phyloP scores from a whole-genome alignment of 2,888 invertebrate genomes.

The Tetropium fuscum region DNA sequence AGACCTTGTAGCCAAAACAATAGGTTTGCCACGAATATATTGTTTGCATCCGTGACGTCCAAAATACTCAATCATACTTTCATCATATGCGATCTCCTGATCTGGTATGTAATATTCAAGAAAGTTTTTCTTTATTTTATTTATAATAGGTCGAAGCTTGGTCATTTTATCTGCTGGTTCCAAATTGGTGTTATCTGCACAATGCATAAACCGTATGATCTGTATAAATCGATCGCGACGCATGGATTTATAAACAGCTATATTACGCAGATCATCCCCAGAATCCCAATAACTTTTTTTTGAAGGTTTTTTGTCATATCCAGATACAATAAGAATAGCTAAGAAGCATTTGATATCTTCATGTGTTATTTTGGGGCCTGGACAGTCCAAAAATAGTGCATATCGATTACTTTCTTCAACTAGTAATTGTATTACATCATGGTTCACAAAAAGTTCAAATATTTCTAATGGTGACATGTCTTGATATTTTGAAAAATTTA shows the following conservation, averaged over 20 bases:
- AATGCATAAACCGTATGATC: slow-evolving; percentile 33
- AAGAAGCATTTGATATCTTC: slow-evolving; percentile 13
- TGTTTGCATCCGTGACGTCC: slow-evolving; percentile 48
- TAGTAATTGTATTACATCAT: slow-evolving; percentile 15
- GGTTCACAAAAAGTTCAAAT: slow-evolving; percentile 16
- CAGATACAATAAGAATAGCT: slow-evolving; percentile 18
- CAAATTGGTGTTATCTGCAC: slow-evolving; percentile 34
- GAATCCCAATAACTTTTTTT: slow-evolving; percentile 17
- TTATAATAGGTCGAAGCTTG: slow-evolving; percentile 40
- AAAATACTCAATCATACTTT: slow-evolving; percentile 3
- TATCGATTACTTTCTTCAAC: slow-evolving; percentile 22
- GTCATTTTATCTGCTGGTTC: slow-evolving; percentile 29
- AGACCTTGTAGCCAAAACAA: slow-evolving; percentile 55
- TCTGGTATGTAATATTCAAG: slow-evolving; percentile 37
- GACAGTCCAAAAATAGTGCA: slow-evolving; percentile 20
- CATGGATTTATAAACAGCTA: slow-evolving; percentile 27
- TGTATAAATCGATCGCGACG: slow-evolving; percentile 30
- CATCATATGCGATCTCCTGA: slow-evolving; percentile 18
- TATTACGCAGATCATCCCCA: slow-evolving; percentile 23
- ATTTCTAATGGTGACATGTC: no score
- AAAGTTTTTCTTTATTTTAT: slow-evolving; percentile 29
- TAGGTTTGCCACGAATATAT: slow-evolving; percentile 54
- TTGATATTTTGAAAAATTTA: no score
- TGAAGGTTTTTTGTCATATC: slow-evolving; percentile 10
- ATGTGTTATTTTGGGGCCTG: slow-evolving; percentile 17